Evolutionary conservation across 2,888 invertebrate species (phyloP).

Genomic region (Didymodactylos carnosus): DNA sequence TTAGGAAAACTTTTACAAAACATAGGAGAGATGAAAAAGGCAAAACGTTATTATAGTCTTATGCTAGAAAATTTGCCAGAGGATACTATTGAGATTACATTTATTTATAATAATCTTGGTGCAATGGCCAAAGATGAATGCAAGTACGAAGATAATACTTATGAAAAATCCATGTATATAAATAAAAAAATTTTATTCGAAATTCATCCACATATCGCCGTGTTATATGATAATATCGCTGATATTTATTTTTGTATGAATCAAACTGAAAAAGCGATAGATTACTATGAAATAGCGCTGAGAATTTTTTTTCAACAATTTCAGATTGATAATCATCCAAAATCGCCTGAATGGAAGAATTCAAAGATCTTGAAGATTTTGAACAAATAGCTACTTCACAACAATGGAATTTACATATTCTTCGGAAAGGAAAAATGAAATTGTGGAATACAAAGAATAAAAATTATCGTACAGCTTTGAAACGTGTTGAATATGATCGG

Average conservation of each 20-base stretch:
- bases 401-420: neutral
- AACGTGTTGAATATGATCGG: neutral
- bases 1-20: neutral
- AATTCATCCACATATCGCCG: neutral
- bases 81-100: neutral
- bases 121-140: neutral
- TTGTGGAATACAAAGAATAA: neutral
- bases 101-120: neutral
- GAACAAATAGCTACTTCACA: neutral
- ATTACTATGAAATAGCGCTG: neutral
- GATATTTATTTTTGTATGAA: neutral
- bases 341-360: neutral
- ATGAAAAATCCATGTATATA: neutral
- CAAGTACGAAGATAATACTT: neutral
- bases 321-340: neutral
- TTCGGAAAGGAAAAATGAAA: neutral
- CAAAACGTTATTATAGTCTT: neutral
- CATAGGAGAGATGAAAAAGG: neutral
- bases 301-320: neutral
- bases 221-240: neutral
- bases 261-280: neutral
- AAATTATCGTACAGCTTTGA: neutral
- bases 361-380: neutral
- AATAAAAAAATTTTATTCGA: neutral
- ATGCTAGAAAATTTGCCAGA: neutral